A percentile compares a stretch with the other conserved stretches of the same genome.
phyloP scores from a whole-genome alignment of 2,113 vertebrate species.

The Atlantisia rogersi region DNA sequence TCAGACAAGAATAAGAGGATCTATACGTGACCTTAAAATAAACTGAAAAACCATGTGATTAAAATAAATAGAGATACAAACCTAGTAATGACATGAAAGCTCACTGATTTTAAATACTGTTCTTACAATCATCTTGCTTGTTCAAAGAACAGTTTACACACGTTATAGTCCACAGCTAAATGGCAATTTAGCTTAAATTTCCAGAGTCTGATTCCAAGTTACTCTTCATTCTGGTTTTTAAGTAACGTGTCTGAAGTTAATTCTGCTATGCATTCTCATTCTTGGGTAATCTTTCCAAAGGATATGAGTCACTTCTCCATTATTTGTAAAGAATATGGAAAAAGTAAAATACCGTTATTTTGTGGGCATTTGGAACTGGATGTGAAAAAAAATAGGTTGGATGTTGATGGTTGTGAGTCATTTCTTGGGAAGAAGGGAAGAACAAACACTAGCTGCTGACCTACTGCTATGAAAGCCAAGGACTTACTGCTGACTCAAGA shows the following conservation, averaged over 20 bases:
- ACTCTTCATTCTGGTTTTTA: constrained; percentile 30
- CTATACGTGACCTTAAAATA: not conserved
- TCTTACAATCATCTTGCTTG: not conserved
- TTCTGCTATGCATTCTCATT: constrained; percentile 16
- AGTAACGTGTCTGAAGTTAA: constrained; percentile 1
- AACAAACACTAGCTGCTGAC: constrained; percentile 15
- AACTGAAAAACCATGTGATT: not conserved
- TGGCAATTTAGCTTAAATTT: constrained; percentile 14
- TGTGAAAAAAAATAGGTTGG: not conserved
- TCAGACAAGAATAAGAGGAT: not conserved
- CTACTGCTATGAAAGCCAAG: not conserved
- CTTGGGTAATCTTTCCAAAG: constrained; percentile 43
- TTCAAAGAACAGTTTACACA: not conserved
- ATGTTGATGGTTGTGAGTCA: constrained; percentile 53
- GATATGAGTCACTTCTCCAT: constrained; percentile 57
- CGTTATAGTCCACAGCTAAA: not conserved
- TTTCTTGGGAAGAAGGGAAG: constrained; percentile 43
- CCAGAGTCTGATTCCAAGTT: constrained; percentile 5
- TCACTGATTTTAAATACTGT: not conserved
- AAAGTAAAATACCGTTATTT: constrained; percentile 59
- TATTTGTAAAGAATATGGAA: constrained; percentile 52
- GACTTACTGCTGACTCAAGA: constrained; percentile 45
- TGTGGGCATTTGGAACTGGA: constrained; percentile 18
- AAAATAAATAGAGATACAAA: not conserved
- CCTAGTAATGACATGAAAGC: not conserved